Percentiles rank a stretch among this genome's conserved stretches.
These are phyloP conservation scores for Apis laboriosa DNA, from an alignment of 1,140 invertebrate genomes.

Conservation along the genomic window DNA sequence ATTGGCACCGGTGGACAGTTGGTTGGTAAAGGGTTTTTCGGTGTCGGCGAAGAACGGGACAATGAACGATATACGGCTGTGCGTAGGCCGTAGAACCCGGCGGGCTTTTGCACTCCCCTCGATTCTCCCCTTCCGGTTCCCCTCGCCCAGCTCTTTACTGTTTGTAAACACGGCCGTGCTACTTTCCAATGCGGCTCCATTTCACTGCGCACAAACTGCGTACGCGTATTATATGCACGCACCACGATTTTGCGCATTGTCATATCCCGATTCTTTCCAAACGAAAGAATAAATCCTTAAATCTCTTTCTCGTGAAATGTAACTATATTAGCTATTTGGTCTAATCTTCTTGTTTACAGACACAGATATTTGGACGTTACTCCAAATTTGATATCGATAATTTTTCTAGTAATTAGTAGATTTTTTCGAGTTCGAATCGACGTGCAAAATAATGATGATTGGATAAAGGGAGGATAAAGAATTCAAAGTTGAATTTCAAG, in stretches of 20 bases:
- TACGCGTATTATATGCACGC: slow-evolving; percentile 5
- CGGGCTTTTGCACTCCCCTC: slow-evolving; percentile 57
- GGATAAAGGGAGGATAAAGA: too few species aligned
- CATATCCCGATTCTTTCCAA: neutral
- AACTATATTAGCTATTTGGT: too few species aligned
- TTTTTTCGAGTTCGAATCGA: too few species aligned
- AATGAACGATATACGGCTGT: slow-evolving; percentile 56
- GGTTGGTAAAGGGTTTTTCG: slow-evolving; percentile 25
- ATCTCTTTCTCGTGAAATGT: slow-evolving; percentile 1
- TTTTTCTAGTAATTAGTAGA: too few species aligned
- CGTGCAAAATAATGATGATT: too few species aligned
- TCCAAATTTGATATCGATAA: too few species aligned
- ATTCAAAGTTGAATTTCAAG: too few species aligned
- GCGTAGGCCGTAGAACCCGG: slow-evolving; percentile 59
- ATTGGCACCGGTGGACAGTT: neutral
- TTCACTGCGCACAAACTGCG: slow-evolving; percentile 47
- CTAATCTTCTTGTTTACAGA: too few species aligned
- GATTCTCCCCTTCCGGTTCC: slow-evolving; percentile 21
- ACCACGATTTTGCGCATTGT: neutral
- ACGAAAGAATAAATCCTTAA: too few species aligned
- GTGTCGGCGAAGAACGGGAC: slow-evolving; percentile 52
- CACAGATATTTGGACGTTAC: too few species aligned
- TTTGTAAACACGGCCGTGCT: slow-evolving; percentile 72
- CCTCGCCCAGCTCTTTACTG: slow-evolving; percentile 58
- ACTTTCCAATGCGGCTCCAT: slow-evolving; percentile 69